Conservation (phyloP, 1,140 invertebrate species). For the Sitobion miscanthi region DNA sequence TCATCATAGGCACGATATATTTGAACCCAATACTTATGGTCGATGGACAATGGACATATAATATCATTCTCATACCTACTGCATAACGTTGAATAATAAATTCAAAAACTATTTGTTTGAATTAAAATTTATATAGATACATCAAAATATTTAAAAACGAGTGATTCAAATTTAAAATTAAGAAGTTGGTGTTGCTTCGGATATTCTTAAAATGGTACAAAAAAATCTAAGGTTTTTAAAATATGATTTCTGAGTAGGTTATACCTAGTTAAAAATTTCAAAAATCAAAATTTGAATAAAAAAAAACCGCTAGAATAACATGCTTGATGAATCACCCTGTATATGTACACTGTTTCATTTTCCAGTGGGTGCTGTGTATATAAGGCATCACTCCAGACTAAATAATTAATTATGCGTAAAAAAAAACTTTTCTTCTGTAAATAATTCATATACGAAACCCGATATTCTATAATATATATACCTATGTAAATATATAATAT, state of each 20-base stretch:
- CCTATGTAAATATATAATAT: not conserved
- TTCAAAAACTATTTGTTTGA: too few species aligned
- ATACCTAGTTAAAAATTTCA: not conserved
- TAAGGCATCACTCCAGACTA: not conserved
- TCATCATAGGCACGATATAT: not conserved
- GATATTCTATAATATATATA: conserved; percentile 5
- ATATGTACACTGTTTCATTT: not conserved
- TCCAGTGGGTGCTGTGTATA: not conserved
- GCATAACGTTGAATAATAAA: too few species aligned
- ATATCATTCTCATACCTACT: too few species aligned
- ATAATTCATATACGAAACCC: conserved; percentile 31
- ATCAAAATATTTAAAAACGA: too few species aligned
- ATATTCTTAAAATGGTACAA: too few species aligned
- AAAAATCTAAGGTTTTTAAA: not conserved
- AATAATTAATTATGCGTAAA: conserved; percentile 33
- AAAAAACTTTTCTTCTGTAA: not conserved
- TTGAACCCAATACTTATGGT: too few species aligned
- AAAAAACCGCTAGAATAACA: not conserved
- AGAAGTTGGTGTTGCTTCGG: too few species aligned
- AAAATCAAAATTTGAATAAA: not conserved
- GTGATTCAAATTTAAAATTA: too few species aligned
- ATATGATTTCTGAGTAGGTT: not conserved
- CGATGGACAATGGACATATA: too few species aligned
- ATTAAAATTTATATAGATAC: too few species aligned
- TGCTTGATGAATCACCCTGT: not conserved